Evolutionary conservation across 2,797 vertebrate genomes (phyloP).

Genomic region (Sciurus vulgaris): DNA sequence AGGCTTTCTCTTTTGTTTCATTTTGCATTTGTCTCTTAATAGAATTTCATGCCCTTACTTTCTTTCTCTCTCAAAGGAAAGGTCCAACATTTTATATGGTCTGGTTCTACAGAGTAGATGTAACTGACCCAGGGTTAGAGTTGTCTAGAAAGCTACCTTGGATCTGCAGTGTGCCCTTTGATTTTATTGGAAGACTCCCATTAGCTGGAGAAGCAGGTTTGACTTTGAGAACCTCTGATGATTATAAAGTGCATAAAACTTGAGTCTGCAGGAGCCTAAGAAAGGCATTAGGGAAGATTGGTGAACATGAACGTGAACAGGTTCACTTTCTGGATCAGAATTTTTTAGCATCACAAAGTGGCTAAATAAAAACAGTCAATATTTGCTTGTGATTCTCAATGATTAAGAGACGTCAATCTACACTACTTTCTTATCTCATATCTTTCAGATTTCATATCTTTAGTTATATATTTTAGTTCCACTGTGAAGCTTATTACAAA

Average conservation of each 20-base stretch:
- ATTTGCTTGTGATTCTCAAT: not conserved
- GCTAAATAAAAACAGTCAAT: not conserved
- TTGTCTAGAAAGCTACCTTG: not conserved
- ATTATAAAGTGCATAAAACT: not conserved
- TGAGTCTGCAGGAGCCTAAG: not conserved
- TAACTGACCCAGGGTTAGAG: not conserved
- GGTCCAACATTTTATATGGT: not conserved
- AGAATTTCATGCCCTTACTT: not conserved
- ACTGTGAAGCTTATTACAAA: not conserved
- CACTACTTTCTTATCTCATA: fast-evolving
- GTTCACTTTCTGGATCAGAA: not conserved
- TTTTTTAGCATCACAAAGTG: not conserved
- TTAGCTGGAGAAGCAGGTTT: not conserved
- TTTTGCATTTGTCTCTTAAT: not conserved
- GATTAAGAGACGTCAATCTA: not conserved
- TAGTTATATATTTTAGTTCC: not conserved
- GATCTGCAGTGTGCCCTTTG: too few species aligned
- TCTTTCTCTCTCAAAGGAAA: not conserved
- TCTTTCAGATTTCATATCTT: too few species aligned
- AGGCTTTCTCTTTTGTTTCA: not conserved
- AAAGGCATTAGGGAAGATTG: fast-evolving
- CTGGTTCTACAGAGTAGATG: not conserved
- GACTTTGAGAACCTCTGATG: not conserved
- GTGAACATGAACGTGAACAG: fast-evolving
- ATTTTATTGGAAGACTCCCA: not conserved